Evolutionary conservation across 1,140 invertebrate genomes (phyloP), one percentile per base, ranked within the genome.

Genomic region (Periplaneta americana): DNA sequence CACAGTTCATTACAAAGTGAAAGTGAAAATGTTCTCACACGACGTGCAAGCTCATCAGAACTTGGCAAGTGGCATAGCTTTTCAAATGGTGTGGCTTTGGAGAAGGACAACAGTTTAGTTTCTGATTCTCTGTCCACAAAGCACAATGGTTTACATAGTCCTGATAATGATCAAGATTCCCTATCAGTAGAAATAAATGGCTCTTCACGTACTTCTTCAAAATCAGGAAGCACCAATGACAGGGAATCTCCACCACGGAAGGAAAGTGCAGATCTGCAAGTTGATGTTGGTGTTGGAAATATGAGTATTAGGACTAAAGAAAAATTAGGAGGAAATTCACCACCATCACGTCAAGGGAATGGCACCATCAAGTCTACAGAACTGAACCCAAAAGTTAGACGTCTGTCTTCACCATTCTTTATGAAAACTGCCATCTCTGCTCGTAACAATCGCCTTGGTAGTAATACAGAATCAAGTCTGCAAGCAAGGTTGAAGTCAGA

Each of bases 341-440:
- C 28, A 3, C 8, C 34, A 9, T 32, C n/a, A 37, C 35, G 9
- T 17, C 77, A 36, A 28, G 74, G 74, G 18, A 75, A 75, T 37
- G 39, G 74, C 22, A 11, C 57, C 13, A 66, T 74, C 17, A 75
- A 34, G 28, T 48, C 80, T n/a, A 37, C 17, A 1, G 74, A 13
- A 31, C 39, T 33, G 13, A 74, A 22, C 28, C 10, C 22, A 22
- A 34, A 34, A 34, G 66, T 75, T 9, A 83, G 85, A 81, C 81
- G 85, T 48, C 83, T 93, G n/a, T 92, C 90, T 2, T 92, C 93
- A 34, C 91, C 92, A 0, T 91, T 90, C 0, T 94, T 93, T 83
- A 90, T 94, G 83, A 91, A 91, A 84, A 92, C 92, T 31, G 91
- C 91, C 0, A 87, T 93, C 18, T 89, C 89, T 82, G 78, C 80